Evolutionary conservation across 2,888 invertebrate species (phyloP), one percentile per base, ranked within the genome.

Genomic region (Eustalomyia histrio): DNA sequence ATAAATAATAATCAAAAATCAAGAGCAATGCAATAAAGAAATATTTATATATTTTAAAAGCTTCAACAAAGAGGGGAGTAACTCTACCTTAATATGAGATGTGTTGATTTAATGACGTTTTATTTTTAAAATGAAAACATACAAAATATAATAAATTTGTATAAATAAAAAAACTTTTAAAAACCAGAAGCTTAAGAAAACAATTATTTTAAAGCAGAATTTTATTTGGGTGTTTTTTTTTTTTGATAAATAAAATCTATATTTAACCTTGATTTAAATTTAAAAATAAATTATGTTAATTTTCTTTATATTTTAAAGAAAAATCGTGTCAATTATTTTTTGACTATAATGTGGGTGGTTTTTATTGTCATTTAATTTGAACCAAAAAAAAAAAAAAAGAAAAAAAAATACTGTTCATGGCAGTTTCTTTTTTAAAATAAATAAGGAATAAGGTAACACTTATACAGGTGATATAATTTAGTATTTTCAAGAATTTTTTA

Each of bases 101-200:
- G 86, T 87, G 83, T 79, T 80, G 47, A 75, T 63, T 55, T 68
- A 63, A 63, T 57, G 47, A 43, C 52, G 53, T 47, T 47, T 47
- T 47, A 47, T 47, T 47, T 47, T 47, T 57, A 33, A 29, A 9
- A 16, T 33, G 33, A 63, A 63, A 47, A n/a, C 21, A 61, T 47
- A 39, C 39, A 39, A 10, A 39, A 29, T 29, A 4, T n/a, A n/a
- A n/a, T n/a, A n/a, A n/a, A n/a, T n/a, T n/a, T n/a, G n/a, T 7
- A 29, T 29, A 29, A 9, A 39, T 14, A 35, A n/a, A 43, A 21
- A 21, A 3, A 29, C 16, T 16, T 29, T 29, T 3, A 21, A 69
- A 52, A 53, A 67, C 39, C 53, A 68, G 63, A 61, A 57, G 57
- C 61, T 63, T 76, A 68, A 43, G n/a, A 35, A 55, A 64, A 63